phyloP scores from a whole-genome alignment of 2,797 vertebrate genomes.

The Phyllotis vaccarum region DNA sequence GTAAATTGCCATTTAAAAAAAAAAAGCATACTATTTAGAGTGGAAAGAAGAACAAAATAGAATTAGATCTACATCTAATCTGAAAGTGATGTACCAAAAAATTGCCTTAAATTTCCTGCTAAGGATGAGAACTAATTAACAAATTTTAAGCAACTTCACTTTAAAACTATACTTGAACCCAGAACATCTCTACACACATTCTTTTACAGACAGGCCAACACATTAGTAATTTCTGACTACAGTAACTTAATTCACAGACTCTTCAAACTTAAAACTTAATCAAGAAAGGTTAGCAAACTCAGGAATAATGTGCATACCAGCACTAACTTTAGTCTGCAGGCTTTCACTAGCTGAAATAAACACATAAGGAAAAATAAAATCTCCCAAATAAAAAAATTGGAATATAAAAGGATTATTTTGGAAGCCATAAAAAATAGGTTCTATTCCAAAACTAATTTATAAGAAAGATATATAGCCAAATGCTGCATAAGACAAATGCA shows the following conservation, averaged over 20 bases:
- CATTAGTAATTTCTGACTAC: slow-evolving; percentile 39
- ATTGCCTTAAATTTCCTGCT: neutral
- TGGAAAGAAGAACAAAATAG: slow-evolving; percentile 8
- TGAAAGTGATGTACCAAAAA: neutral
- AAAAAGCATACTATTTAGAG: neutral
- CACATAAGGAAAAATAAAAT: slow-evolving; percentile 22
- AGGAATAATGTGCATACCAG: neutral
- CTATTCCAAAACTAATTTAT: slow-evolving; percentile 47
- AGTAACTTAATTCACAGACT: slow-evolving; percentile 10
- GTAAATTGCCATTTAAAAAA: neutral
- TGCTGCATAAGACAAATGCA: slow-evolving; percentile 9
- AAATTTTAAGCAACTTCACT: slow-evolving; percentile 42
- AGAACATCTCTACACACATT: slow-evolving; percentile 23
- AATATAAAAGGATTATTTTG: slow-evolving; percentile 19
- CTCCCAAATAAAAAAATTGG: neutral
- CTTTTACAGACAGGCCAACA: neutral
- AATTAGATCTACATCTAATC: neutral
- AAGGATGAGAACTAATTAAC: neutral
- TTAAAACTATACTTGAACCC: neutral
- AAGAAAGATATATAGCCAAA: slow-evolving; percentile 40
- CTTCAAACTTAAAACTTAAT: slow-evolving; percentile 52
- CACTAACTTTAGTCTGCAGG: slow-evolving; percentile 16
- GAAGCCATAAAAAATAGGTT: neutral
- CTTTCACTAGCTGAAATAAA: slow-evolving; percentile 58
- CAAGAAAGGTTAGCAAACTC: neutral